Percentiles rank a stretch among this genome's conserved stretches.
Evolutionary conservation across 2,797 vertebrate species (phyloP).

Genomic region (Ctenopoma kingsleyae): DNA sequence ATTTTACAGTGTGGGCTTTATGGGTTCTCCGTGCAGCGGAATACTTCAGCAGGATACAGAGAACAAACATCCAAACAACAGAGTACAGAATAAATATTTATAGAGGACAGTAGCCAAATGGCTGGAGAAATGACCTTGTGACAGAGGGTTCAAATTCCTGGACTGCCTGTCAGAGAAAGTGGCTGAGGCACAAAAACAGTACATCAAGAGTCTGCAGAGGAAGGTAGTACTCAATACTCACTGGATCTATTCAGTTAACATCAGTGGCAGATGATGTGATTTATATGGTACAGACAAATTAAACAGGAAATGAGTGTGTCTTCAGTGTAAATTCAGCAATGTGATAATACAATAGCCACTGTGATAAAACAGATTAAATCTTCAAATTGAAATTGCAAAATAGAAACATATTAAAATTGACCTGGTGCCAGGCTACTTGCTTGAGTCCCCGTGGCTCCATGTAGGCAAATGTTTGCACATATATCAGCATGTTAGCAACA

Average conservation of each 20-base stretch:
- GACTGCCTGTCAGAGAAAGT: slow-evolving; percentile 37
- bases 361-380: background rate
- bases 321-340: background rate
- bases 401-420: background rate
- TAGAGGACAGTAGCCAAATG: slow-evolving; percentile 65
- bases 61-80: slow-evolving; percentile 16
- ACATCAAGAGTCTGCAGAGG: background rate
- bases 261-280: background rate
- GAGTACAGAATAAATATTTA: slow-evolving; percentile 43
- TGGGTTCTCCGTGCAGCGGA: background rate
- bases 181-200: slow-evolving; percentile 16
- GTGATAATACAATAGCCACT: background rate
- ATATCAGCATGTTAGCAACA: background rate
- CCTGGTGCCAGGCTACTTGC: background rate
- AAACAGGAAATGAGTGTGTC: background rate
- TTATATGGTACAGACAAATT: background rate
- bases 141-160: slow-evolving; percentile 62
- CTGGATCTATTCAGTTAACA: background rate
- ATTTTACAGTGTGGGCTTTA: background rate
- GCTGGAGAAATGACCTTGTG: slow-evolving; percentile 52
- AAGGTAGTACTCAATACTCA: background rate
- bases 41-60: slow-evolving; percentile 1
- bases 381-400: background rate
- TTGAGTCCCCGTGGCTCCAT: slow-evolving; percentile 24
- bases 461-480: background rate